These are phyloP conservation scores for Gadopsis marmoratus DNA, from an alignment of 2,797 vertebrate genomes.

Conservation along the genomic window DNA sequence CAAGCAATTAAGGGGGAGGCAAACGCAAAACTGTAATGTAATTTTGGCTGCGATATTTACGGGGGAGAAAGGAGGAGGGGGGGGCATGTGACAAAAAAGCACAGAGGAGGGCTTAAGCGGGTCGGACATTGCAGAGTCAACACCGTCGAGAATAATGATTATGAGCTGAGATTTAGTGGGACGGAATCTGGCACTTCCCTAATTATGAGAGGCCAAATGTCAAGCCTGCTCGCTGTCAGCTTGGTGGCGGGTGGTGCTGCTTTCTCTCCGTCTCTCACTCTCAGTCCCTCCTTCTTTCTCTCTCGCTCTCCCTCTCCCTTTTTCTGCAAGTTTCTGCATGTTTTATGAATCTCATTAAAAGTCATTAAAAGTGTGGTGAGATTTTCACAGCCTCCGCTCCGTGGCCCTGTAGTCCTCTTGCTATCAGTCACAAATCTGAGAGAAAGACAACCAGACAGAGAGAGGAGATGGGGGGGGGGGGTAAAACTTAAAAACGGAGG, in stretches of 20 bases:
- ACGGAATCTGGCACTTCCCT: constrained; percentile 87
- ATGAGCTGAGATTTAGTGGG: constrained; percentile 87
- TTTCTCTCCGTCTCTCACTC: constrained; percentile 58
- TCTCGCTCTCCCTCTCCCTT: constrained; percentile 45
- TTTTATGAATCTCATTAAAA: constrained; percentile 89
- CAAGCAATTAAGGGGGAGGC: constrained; percentile 90
- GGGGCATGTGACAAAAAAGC: constrained; percentile 62
- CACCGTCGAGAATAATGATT: constrained; percentile 88
- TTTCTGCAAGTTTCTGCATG: constrained; percentile 84
- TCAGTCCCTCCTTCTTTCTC: constrained; percentile 56
- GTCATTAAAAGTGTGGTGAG: constrained; percentile 88
- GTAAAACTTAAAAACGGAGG: constrained; percentile 9
- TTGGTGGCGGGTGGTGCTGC: constrained; percentile 79
- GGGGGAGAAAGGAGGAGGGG: constrained; percentile 34
- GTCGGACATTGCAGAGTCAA: constrained; percentile 85
- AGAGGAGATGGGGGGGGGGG: neutral
- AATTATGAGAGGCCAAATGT: constrained; percentile 90
- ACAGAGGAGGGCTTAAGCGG: constrained; percentile 83
- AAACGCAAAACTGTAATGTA: constrained; percentile 88
- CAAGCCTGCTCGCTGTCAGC: constrained; percentile 89
- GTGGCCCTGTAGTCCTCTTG: constrained; percentile 66
- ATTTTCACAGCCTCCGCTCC: constrained; percentile 81
- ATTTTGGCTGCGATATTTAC: constrained; percentile 90
- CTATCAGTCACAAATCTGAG: constrained; percentile 65
- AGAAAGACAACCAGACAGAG: constrained; percentile 35